Conservation (phyloP, 1,140 invertebrate genomes). For the Heliconius congener region DNA sequence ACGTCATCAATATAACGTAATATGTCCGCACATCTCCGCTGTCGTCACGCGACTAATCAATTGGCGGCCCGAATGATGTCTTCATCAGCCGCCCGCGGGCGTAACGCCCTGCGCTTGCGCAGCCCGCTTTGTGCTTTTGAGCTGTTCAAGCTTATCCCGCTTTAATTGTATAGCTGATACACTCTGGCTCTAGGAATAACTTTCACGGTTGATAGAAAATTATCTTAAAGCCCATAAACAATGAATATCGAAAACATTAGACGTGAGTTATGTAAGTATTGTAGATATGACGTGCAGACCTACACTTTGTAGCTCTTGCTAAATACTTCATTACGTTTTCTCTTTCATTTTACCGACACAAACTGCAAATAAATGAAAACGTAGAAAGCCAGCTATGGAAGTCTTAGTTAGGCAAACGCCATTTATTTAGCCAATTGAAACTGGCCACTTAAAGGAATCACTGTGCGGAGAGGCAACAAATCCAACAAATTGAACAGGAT, state of each 20-base stretch:
- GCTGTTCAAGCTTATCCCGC: slow-evolving; percentile 39
- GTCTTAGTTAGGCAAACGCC: slow-evolving; percentile 30
- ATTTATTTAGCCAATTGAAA: slow-evolving; percentile 77
- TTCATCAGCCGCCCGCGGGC: slow-evolving; percentile 72
- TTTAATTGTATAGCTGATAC: slow-evolving; percentile 27
- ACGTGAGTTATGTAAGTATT: not conserved
- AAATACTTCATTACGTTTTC: not conserved
- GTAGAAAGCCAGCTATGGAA: slow-evolving; percentile 21
- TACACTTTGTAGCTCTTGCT: not conserved
- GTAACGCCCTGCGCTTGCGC: slow-evolving; percentile 70
- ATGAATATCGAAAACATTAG: slow-evolving; percentile 7
- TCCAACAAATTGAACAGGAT: slow-evolving; percentile 79
- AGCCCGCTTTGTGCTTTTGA: slow-evolving; percentile 38
- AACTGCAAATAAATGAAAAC: not conserved
- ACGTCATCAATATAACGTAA: slow-evolving; percentile 61
- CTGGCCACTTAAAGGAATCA: slow-evolving; percentile 78
- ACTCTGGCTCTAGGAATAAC: slow-evolving; percentile 5
- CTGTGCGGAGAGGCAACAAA: slow-evolving; percentile 72
- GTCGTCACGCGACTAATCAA: slow-evolving; percentile 77
- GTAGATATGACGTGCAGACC: not conserved
- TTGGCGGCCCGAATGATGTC: slow-evolving; percentile 72
- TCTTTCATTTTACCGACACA: not conserved
- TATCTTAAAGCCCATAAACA: not conserved
- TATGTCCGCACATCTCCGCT: slow-evolving; percentile 48
- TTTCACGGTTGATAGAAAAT: slow-evolving; percentile 10